Evolutionary conservation across 53 echinoderm and acorn worm genomes (phyloP).

Genomic region (Crossaster papposus): DNA sequence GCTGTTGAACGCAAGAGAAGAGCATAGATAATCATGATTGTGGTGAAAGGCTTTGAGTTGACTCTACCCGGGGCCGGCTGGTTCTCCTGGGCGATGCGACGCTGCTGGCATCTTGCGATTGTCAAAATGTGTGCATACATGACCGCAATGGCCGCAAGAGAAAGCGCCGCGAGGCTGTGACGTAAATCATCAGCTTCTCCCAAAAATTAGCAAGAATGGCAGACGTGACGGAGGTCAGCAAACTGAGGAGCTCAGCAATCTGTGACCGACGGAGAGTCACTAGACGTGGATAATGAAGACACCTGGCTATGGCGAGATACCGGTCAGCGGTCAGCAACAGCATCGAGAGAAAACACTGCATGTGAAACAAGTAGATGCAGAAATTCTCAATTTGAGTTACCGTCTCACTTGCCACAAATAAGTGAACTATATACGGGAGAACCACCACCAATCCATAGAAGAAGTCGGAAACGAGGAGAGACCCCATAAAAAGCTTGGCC

Average conservation of each 20-base stretch:
- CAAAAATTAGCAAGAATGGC: background rate
- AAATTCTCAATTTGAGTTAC: background rate
- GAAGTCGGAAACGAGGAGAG: slow-evolving; percentile 4
- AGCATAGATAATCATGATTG: background rate
- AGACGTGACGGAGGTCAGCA: background rate
- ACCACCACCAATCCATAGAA: background rate
- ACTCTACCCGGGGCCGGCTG: background rate
- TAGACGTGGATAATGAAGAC: slow-evolving; percentile 18
- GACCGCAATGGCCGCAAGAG: background rate
- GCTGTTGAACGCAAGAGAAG: background rate
- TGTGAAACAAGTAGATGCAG: background rate
- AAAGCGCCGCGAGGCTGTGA: background rate
- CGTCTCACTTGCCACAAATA: background rate
- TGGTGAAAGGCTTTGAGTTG: background rate
- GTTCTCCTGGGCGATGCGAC: slow-evolving; percentile 18
- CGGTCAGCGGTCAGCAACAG: slow-evolving; percentile 2
- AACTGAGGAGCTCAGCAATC: background rate
- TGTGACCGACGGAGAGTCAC: background rate
- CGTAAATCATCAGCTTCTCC: background rate
- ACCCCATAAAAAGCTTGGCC: slow-evolving; percentile 8
- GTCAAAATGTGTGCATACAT: background rate
- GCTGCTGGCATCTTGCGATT: slow-evolving; percentile 1
- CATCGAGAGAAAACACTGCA: background rate
- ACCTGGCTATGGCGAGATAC: slow-evolving; percentile 8
- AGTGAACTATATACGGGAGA: background rate